phyloP scores from a whole-genome alignment of 2,888 invertebrate species.

The Theretra japonica region DNA sequence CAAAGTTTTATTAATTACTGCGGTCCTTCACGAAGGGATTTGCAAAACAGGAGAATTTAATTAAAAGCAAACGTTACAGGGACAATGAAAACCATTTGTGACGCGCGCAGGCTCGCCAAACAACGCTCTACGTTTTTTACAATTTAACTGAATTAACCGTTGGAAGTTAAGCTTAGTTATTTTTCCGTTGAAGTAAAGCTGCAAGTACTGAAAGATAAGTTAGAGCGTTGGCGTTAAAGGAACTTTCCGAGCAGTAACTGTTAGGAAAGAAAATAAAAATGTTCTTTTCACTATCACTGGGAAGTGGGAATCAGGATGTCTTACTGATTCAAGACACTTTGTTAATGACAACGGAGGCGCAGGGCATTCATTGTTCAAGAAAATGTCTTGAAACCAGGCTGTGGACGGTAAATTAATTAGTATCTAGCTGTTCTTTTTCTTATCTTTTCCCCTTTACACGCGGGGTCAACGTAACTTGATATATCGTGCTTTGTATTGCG shows the following conservation, averaged over 20 bases:
- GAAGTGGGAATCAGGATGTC: background rate
- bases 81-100: slow-evolving; percentile 42
- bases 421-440: too few species aligned
- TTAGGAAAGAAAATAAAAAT: slow-evolving; percentile 14
- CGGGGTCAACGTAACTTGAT: too few species aligned
- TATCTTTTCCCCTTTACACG: too few species aligned
- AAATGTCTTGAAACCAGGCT: too few species aligned
- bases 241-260: slow-evolving; percentile 10
- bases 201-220: slow-evolving; percentile 16
- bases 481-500: too few species aligned
- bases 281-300: background rate
- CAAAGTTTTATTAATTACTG: slow-evolving; percentile 32
- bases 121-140: slow-evolving; percentile 12
- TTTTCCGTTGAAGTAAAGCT: slow-evolving; percentile 9
- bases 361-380: background rate
- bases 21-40: slow-evolving; percentile 14
- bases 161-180: slow-evolving; percentile 16
- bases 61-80: slow-evolving; percentile 61
- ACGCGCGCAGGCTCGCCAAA: slow-evolving; percentile 20
- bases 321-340: background rate
- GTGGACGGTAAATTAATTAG: too few species aligned
- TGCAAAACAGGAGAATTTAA: slow-evolving; percentile 55
- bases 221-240: slow-evolving; percentile 9
- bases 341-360: background rate
- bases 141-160: slow-evolving; percentile 24